These are phyloP conservation scores for Ceratitis capitata DNA, from an alignment of 1,140 invertebrate species.

Conservation along the genomic window DNA sequence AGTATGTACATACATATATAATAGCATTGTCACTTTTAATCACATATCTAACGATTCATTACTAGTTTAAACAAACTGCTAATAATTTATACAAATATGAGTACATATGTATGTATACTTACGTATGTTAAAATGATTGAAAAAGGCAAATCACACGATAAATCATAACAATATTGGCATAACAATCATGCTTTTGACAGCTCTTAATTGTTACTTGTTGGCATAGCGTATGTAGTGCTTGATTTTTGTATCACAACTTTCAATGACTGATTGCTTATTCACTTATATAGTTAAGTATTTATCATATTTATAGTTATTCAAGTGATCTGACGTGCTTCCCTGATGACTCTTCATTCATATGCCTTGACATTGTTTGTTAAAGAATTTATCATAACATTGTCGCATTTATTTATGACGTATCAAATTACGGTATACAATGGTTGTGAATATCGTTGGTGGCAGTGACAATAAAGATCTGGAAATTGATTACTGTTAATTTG, in stretches of 20 bases:
- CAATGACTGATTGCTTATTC: conserved; percentile 15
- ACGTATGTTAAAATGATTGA: neutral
- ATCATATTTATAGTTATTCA: no score
- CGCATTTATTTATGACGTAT: neutral
- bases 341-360: neutral
- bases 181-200: conserved; percentile 5
- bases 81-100: neutral
- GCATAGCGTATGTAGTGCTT: neutral
- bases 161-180: conserved; percentile 13
- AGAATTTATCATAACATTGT: neutral
- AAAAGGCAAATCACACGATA: neutral
- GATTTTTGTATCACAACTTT: neutral
- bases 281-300: neutral
- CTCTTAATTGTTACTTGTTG: neutral
- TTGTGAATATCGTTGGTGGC: neutral
- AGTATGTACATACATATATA: no score
- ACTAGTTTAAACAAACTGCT: neutral
- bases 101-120: neutral
- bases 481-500: neutral
- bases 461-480: neutral
- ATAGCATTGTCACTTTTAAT: neutral
- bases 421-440: neutral
- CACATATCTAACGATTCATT: neutral
- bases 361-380: neutral
- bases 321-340: neutral